These are phyloP conservation scores for Halcyon chelicuti DNA, from an alignment of 2,797 vertebrate species.

Conservation along the genomic window DNA sequence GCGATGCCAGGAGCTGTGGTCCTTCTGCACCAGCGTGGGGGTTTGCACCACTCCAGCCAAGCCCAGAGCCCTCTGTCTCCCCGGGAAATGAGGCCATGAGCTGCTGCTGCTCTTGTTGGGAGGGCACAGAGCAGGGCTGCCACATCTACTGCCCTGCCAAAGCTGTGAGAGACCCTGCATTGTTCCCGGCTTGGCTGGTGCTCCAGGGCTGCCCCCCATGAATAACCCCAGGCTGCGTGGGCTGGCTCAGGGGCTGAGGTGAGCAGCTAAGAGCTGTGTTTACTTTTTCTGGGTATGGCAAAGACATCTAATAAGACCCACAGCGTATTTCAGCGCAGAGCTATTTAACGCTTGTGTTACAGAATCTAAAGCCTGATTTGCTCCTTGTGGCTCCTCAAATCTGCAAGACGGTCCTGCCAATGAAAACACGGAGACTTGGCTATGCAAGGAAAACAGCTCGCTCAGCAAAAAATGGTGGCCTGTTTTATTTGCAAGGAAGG, in stretches of 20 bases:
- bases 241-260: not conserved
- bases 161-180: not conserved
- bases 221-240: not conserved
- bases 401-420: slow-evolving; percentile 48
- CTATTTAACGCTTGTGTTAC: slow-evolving; percentile 36
- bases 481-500: slow-evolving; percentile 34
- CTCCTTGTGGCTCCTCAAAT: slow-evolving; percentile 56
- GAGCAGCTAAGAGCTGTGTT: not conserved
- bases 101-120: not conserved
- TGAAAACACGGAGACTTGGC: slow-evolving; percentile 43
- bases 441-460: slow-evolving; percentile 44
- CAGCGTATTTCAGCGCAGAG: slow-evolving; percentile 21
- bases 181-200: not conserved
- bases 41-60: not conserved
- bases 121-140: not conserved
- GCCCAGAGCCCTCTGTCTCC: not conserved
- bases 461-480: slow-evolving; percentile 57
- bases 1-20: not conserved
- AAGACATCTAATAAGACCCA: slow-evolving; percentile 19
- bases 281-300: slow-evolving; percentile 4
- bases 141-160: not conserved
- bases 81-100: not conserved
- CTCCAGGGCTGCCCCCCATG: not conserved
- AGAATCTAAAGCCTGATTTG: slow-evolving; percentile 31
- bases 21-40: not conserved